Conservation (phyloP, 1,140 invertebrate species). For the Zophobas atratus region DNA sequence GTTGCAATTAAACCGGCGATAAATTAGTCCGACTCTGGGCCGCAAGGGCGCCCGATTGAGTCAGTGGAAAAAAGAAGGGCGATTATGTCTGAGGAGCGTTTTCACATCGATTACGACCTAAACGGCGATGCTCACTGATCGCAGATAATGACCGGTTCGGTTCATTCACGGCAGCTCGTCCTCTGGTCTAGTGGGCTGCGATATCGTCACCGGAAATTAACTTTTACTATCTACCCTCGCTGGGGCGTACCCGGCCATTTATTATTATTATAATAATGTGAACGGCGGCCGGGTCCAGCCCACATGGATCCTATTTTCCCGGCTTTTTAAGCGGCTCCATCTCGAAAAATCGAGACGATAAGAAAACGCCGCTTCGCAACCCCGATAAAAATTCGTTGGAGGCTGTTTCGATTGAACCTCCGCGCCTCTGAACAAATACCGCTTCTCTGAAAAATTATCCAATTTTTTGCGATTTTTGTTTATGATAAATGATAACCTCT, state of each 20-base stretch:
- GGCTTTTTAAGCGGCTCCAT: no score
- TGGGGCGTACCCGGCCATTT: slow-evolving; percentile 48
- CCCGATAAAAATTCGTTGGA: no score
- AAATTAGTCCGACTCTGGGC: no score
- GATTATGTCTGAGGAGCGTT: slow-evolving; percentile 8
- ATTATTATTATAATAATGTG: slow-evolving; percentile 46
- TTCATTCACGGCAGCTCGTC: slow-evolving; percentile 37
- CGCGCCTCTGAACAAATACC: no score
- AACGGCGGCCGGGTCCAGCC: slow-evolving; percentile 12
- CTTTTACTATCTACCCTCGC: slow-evolving; percentile 55
- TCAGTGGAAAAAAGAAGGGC: not conserved
- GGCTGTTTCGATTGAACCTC: no score
- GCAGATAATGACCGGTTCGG: slow-evolving; percentile 45
- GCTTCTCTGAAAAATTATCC: no score
- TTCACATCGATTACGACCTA: slow-evolving; percentile 37
- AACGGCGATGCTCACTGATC: slow-evolving; percentile 38
- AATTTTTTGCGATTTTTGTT: no score
- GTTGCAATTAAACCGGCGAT: no score
- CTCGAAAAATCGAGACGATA: no score
- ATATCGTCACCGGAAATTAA: slow-evolving; percentile 54
- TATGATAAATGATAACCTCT: no score
- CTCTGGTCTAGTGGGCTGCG: slow-evolving; percentile 41
- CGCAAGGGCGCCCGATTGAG: not conserved
- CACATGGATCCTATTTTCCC: not conserved
- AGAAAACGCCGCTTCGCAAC: no score